Evolutionary conservation across 1,140 invertebrate genomes (phyloP), one percentile per base, ranked within the genome.

Genomic region (Lycorma delicatula): DNA sequence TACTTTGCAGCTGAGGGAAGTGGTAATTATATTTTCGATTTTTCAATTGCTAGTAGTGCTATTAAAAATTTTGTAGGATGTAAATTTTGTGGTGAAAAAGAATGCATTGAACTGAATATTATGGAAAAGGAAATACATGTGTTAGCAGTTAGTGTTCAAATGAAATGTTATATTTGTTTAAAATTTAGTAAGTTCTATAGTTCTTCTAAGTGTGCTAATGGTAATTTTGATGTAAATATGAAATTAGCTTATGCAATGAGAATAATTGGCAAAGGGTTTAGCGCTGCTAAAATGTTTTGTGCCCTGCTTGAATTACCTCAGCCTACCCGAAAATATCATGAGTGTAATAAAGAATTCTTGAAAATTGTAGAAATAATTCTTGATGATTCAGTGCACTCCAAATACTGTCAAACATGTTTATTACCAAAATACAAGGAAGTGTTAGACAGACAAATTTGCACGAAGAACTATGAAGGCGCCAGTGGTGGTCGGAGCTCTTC

Each of bases 331-430:
- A 41, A 41, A 41, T 41, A n/a, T n/a, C n/a, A n/a, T n/a, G n/a
- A n/a, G n/a, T n/a, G n/a, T n/a, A 41, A 41, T 41, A 41, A 41
- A 41, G 38, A 41, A 41, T 20, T 41, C n/a, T 41, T 41, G 12
- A 3, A 41, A 12, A 20, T 12, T 41, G 38, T 41, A 41, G 38
- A 41, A 20, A 41, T n/a, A 29, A 55, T 58, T 27, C 9, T 63
- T 16, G 61, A 63, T 58, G 29, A 49, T 12, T 26, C n/a, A 5
- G 41, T 60, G 1, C n/a, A 54, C 26, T 47, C 38, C 12, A 63
- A 63, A 29, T 49, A 60, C 38, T 60, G 61, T 50, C 1, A 34
- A 26, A 28, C 22, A 20, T 44, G 38, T 44, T n/a, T n/a, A n/a
- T n/a, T n/a, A n/a, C n/a, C n/a, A n/a, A n/a, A n/a, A n/a, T n/a